These are phyloP conservation scores for Malurus alboscapulatus DNA, from an alignment of 2,113 vertebrate species.

Conservation along the genomic window DNA sequence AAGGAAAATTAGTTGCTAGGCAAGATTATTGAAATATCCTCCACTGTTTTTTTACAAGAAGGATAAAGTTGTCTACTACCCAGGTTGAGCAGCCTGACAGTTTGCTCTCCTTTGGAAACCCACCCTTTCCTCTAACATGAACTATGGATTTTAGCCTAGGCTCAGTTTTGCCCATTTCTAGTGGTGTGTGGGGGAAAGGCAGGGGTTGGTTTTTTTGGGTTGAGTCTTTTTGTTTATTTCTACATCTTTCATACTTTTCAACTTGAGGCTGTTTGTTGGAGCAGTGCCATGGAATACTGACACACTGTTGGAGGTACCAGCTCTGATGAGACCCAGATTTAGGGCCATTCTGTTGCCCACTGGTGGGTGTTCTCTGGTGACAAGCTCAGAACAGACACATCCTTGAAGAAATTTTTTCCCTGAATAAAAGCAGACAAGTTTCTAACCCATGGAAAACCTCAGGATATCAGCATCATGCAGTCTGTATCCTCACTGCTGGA, in stretches of 20 bases:
- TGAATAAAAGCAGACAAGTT: not conserved
- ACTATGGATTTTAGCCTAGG: not conserved
- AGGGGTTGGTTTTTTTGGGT: fast-evolving
- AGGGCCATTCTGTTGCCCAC: not conserved
- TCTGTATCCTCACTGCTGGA: not conserved
- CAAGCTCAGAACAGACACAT: not conserved
- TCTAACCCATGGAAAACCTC: not conserved
- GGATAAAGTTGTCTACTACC: not conserved
- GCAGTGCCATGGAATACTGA: not conserved
- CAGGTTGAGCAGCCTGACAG: not conserved
- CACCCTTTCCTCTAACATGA: not conserved
- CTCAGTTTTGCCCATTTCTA: not conserved
- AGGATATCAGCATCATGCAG: not conserved
- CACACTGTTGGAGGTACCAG: not conserved
- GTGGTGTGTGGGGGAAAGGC: fast-evolving
- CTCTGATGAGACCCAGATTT: not conserved
- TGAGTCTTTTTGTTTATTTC: not conserved
- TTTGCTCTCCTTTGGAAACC: not conserved
- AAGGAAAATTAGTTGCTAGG: not conserved
- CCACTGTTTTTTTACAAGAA: not conserved
- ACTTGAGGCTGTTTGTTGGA: not conserved
- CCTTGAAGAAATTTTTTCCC: not conserved
- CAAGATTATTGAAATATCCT: not conserved
- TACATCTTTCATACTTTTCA: not conserved
- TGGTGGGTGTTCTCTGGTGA: not conserved